phyloP scores from a whole-genome alignment of 1,140 invertebrate genomes.

The Heliconius melpomene region DNA sequence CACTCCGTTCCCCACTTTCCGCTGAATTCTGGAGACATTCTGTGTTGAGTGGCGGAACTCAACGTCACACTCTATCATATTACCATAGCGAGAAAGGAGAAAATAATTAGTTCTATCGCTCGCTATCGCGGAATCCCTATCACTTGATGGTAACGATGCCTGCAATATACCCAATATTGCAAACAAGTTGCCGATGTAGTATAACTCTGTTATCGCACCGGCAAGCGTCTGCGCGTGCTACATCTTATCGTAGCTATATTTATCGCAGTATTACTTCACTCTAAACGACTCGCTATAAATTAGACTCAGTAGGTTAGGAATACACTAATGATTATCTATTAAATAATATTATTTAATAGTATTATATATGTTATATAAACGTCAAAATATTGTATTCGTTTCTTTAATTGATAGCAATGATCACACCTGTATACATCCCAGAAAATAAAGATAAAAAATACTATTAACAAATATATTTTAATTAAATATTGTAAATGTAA shows the following conservation, averaged over 20 bases:
- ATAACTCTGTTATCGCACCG: constrained; percentile 22
- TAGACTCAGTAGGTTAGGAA: constrained; percentile 36
- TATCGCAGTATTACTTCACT: constrained; percentile 46
- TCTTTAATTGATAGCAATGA: not conserved
- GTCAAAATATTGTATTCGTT: not conserved
- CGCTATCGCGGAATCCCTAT: not conserved
- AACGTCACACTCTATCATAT: too few species aligned
- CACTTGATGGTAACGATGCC: not conserved
- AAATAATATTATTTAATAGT: not conserved
- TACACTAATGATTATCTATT: constrained; percentile 25
- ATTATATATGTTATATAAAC: not conserved
- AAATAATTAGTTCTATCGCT: not conserved
- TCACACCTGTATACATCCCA: not conserved
- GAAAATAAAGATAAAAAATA: not conserved
- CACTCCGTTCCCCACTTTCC: too few species aligned
- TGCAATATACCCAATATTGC: not conserved
- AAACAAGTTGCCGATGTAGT: constrained; percentile 14
- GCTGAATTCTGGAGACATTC: too few species aligned
- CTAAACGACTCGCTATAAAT: constrained; percentile 33
- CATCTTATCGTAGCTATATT: constrained; percentile 46
- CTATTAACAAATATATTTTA: not conserved
- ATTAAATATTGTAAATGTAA: not conserved
- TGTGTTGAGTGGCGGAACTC: too few species aligned
- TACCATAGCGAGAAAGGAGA: too few species aligned
- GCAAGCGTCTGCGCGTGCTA: constrained; percentile 40